Base-by-base conservation (phyloP, 1,140 invertebrate species). In the Leptopilina boulardi region DNA sequence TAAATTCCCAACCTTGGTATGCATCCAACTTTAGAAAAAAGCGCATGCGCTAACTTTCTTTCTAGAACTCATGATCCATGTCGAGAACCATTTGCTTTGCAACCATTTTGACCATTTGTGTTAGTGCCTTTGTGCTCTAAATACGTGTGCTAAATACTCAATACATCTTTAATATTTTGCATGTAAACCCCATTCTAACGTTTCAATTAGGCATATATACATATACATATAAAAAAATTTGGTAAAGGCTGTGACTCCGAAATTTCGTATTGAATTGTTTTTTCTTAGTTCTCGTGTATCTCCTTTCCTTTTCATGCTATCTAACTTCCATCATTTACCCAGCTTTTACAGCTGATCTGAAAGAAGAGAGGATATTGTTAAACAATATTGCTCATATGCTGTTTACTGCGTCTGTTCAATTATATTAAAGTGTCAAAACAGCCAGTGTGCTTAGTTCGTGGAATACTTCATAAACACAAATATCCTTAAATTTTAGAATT, bases 351-450 rank as follows among this genome's bases (percentile, higher is more conserved):
- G 47, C 47, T 51, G 47, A 51, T 51, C 13, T 38, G 34, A 38
- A 8, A 38, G 34, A 38, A 38, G 34, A 51, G 47, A 51, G 11
- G 56, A 59, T 59, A 59, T 23, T 59, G 59, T 13, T 30, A 34
- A 66, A 66, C 11, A 66, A 34, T 66, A 34, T 30, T 30, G 13
- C 18, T 30, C 18, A 34, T 30, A 66, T 30, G 56, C 56, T 59
- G 26, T 30, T 23, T 30, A 66, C 59, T 26, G 21, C 13, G 59
- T 13, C 13, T 13, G 21, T 30, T 66, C 23, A 11, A 30, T n/a
- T 66, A 6, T 66, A 66, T 30, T 66, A 54, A 66, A 66, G 59
- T 66, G 59, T 66, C 59, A 66, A 66, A 66, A 66, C 59, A 66
- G 56, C 2, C 56, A 66, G 59, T 34, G 59, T 34, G 26, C 11